Conservation (phyloP, 2,113 vertebrate species). For the Myiozetetes cayanensis region DNA sequence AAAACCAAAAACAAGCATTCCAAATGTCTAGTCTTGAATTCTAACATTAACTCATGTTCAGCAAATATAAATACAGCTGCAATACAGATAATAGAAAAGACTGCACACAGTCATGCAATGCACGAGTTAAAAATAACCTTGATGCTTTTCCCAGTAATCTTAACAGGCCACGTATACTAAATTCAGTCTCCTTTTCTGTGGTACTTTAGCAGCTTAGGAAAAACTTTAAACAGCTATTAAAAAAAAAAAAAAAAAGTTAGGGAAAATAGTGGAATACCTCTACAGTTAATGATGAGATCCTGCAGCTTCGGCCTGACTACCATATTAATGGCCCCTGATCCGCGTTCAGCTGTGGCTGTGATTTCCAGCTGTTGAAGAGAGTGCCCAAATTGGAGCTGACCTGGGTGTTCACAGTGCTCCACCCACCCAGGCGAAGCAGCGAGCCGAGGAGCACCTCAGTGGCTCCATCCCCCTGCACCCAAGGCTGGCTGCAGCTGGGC, state of each 20-base stretch:
- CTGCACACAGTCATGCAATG: not conserved
- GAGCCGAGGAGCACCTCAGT: not conserved
- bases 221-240: not conserved
- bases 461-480: fast-evolving
- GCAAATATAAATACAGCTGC: not conserved
- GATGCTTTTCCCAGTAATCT: not conserved
- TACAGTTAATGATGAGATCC: not conserved
- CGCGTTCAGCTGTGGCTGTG: no score
- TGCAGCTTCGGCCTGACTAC: no score
- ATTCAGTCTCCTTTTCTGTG: not conserved
- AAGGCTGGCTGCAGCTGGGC: fast-evolving
- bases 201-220: not conserved
- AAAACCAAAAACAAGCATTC: not conserved
- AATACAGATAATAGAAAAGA: not conserved
- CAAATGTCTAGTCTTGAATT: not conserved
- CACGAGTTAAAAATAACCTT: not conserved
- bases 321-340: no score
- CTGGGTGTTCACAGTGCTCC: fast-evolving
- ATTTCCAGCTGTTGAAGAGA: not conserved
- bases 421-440: not conserved
- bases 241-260: no score
- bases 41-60: not conserved
- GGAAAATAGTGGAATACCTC: not conserved
- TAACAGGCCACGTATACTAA: not conserved
- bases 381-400: fast-evolving